Base-by-base conservation (phyloP, 1,140 invertebrate genomes). In the Coenobita brevimanus region DNA sequence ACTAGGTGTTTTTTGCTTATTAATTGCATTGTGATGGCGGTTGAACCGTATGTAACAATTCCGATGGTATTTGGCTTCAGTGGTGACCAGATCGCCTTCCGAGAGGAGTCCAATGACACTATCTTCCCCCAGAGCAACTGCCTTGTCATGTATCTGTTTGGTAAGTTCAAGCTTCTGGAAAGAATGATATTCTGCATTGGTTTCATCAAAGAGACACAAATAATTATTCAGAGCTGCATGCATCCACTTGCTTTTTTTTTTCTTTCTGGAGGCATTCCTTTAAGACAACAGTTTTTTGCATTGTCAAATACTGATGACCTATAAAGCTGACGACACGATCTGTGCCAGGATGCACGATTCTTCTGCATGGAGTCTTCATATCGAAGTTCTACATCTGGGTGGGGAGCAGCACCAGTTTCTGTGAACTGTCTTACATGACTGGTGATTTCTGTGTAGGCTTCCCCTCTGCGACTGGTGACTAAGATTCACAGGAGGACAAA, bases 291-390 rank as follows among this genome's bases (percentile, higher is more conserved):
- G 6, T n/a, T 67, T 24, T 67, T 67, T 67, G 62, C 62, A 10
- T 8, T 6, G n/a, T 67, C 62, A 67, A 67, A n/a, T 67, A n/a
- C 62, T 24, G 62, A 67, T 67, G n/a, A 6, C 62, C n/a, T 67
- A n/a, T 67, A 67, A 67, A 67, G 30, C 6, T 67, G 62, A 67
- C n/a, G 62, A 67, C 62, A 67, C 30, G 62, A 67, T 33, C n/a
- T 67, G n/a, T 67, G 62, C 30, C 62, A 67, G 30, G 62, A 67
- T 67, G 62, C 62, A 67, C 62, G 62, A 67, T 24, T 67, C 62
- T 6, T 24, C n/a, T 67, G 62, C 21, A 67, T 67, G n/a, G 8
- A 67, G 4, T 10, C n/a, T 67, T 67, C 62, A 67, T 67, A 6
- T 10, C 8, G 62, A 67, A 33, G 30, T 67, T 67, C 62, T 24